Base-by-base conservation (phyloP, 92 coral and sea anemone species). In the Zoanthus gigantus region DNA sequence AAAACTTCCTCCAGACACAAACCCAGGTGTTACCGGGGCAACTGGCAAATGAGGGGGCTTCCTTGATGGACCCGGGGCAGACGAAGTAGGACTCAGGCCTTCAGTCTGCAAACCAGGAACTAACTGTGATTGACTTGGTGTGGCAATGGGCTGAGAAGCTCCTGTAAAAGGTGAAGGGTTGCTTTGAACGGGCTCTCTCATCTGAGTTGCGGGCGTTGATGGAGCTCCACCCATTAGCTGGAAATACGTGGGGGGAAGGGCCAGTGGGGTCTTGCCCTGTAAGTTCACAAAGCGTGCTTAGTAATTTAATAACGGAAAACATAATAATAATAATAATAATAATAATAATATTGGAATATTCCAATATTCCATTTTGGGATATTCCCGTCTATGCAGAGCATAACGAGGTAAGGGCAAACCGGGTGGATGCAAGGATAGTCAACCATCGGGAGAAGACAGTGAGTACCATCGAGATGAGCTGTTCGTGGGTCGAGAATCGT, bases 221-320 rank as follows among this genome's bases (percentile, higher is more conserved):
- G 97, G 93, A 10, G 58, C 66, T 1, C 94, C 91, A 32, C 85
- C 93, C 76, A 78, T 77, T 30, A 95, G 92, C 95, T 93, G 95
- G 77, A 95, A 90, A 66, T 96, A 98, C 7, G 95, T 88, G 11
- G 99, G 99, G 8, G 99, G 99, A 32, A 98, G 99, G 17, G 98
- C 97, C 66, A 95, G 91, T 67, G 96, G 97, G 23, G 97, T 89
- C 83, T 90, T 93, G 73, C 87, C 94, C 96, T 94, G 80, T 14
- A 37, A 37, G 42, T 37, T 37, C 42, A 37, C 42, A 37, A 37
- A 37, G 42, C 42, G 42, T 37, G 42, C 3, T 37, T 37, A 37
- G 42, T 37, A 37, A n/a, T n/a, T n/a, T n/a, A n/a, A n/a, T n/a
- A n/a, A n/a, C n/a, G n/a, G n/a, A n/a, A n/a, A n/a, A n/a, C n/a